These are phyloP conservation scores for Podarcis lilfordi DNA, from an alignment of 2,797 vertebrate genomes.

Conservation along the genomic window DNA sequence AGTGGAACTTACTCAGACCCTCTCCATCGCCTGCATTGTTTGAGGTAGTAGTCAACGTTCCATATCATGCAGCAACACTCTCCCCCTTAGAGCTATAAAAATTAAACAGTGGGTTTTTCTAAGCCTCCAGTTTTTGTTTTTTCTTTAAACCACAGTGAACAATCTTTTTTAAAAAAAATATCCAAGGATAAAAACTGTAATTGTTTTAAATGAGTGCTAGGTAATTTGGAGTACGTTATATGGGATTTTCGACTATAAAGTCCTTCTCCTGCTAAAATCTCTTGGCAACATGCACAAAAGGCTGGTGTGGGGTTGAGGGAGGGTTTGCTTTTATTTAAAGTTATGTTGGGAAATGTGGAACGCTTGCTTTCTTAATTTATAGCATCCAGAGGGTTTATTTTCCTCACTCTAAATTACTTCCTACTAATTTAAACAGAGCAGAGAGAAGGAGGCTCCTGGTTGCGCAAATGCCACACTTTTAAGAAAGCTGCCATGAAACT, in stretches of 20 bases:
- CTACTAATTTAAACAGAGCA: neutral
- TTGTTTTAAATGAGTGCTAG: conserved; percentile 51
- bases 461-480: neutral
- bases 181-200: conserved; percentile 52
- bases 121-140: neutral
- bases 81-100: neutral
- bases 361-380: conserved; percentile 30
- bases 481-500: neutral
- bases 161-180: conserved; percentile 39
- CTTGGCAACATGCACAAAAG: conserved; percentile 9
- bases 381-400: conserved; percentile 25
- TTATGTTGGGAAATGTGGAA: conserved; percentile 6
- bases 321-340: conserved; percentile 34
- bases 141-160: conserved; percentile 16
- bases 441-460: neutral
- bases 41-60: neutral
- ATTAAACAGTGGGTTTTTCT: conserved; percentile 5
- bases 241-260: conserved; percentile 53
- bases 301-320: neutral
- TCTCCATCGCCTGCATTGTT: neutral
- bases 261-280: neutral
- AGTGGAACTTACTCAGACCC: too few relatives aligned
- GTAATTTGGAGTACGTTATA: conserved; percentile 48
- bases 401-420: conserved; percentile 5
- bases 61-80: neutral